Evolutionary conservation across 2,113 vertebrate species (phyloP), one percentile per base, ranked within the genome.

Genomic region (Myotis davidii): DNA sequence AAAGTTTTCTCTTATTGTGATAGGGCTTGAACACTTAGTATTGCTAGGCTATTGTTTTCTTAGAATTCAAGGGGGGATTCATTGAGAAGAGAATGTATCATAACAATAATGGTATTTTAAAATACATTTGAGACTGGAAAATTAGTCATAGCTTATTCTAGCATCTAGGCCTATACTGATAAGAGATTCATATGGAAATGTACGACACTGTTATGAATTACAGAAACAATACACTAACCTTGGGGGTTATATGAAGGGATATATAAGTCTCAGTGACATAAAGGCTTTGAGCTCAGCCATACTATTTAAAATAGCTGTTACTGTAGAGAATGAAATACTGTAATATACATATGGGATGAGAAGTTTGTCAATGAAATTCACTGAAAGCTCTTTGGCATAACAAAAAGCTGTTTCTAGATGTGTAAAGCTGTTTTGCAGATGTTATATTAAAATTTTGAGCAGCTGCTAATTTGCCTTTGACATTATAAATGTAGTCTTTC

Each of bases 391-490:
- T 78, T 48, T 64, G 27, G 77, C 27, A 56, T 88, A 37, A 86
- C 32, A 85, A 88, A 96, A 94, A 96, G 94, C 95, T 97, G 94
- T 97, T 92, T 97, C 77, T 70, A 76, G 93, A 94, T 72, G 96
- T 79, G 25, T 82, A 90, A 97, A 92, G 61, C 72, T 95, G 94
- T 78, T 78, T 93, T 85, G 72, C 97, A 97, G 96, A 95, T 96
- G 97, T 96, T 95, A 88, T 92, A 78, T 97, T 96, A 92, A 96
- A 97, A 97, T 97, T 96, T 92, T 86, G 61, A 96, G 82, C 88
- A 97, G 97, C 96, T 97, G 96, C 92, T 97, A 88, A 97, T 96
- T 97, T 97, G 88, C 73, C 90, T 96, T 92, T 97, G 96, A 96
- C 93, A 97, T 86, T 90, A 94, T 97, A 97, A 97, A 96, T 83